Evolutionary conservation across 2,888 invertebrate genomes (phyloP), one percentile per base, ranked within the genome.

Genomic region (Andrena camellia): DNA sequence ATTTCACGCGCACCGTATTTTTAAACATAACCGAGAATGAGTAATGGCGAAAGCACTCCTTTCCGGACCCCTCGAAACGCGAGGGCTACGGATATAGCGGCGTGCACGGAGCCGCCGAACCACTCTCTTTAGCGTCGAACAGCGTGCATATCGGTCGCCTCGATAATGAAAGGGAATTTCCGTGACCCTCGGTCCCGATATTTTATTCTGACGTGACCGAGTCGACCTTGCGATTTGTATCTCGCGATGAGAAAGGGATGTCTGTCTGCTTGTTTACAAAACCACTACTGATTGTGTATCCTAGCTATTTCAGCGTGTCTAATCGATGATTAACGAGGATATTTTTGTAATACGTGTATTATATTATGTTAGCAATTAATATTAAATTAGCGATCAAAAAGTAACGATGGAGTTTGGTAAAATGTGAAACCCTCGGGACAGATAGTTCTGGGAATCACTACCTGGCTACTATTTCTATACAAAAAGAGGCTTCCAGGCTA

Each of bases 1-100:
- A 90, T 90, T 91, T 92, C 89, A 90, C 90, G 85, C 87, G 78
- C 83, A 77, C 80, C 79, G 86, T 91, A 90, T 92, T 92, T 90
- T 90, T 87, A 90, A 90, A 90, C 90, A 89, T 79, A 78, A 79
- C 81, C 74, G 71, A 78, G 83, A 84, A 85, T 90, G 91, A 91
- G 88, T 91, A 90, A 91, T 91, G 90, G 88, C 87, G 82, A 79
- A 17, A 79, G 77, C 83, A 62, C 73, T 85, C 81, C 78, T 68
- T 62, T 76, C 54, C 59, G 81, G 86, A 80, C 80, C 83, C 83
- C 78, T 68, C 66, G 57, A 71, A 77, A 75, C 75, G 31, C 69
- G 57, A 72, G 75, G 72, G 66, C 69, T 69, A 82, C 87, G 62
- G 57, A 82, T 82, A 81, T 81, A 87, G 88, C 72, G 35, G 60